Base-by-base conservation (phyloP, 2,888 invertebrate genomes). In the Lithophane leautieri region DNA sequence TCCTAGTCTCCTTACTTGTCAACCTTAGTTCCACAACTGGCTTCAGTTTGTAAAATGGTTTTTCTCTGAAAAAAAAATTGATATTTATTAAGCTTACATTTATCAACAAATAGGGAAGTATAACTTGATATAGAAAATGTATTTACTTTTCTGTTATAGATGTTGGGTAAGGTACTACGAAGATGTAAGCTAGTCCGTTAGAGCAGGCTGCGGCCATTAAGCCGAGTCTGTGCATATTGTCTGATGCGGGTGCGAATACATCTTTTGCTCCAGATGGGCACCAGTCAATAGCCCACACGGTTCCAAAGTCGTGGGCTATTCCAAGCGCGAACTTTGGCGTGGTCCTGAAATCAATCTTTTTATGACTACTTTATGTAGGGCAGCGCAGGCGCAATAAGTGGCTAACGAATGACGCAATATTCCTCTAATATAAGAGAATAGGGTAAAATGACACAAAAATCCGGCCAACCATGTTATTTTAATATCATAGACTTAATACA, bases 251-350 rank as follows among this genome's bases (percentile, higher is more conserved):
- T 9, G 84, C 67, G 11, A 79, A 56, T 0, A 14, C 9, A 75
- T 97, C 97, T 82, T 97, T 97, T 78, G 97, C 97, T 16, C 98
- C 98, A 0, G 98, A 98, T 11, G 98, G 98, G 92, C 98, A 98
- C 98, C 98, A 98, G 86, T 97, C 97, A 94, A 98, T 94, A 44
- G 97, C 96, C 98, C 98, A 98, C 34, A 98, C 94, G 1, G 97
- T 97, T 16, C 98, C 98, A 83, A 94, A 96, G 52, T 97, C 95
- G 87, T 98, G 97, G 2, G 97, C 97, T 78, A 98, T 90, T 7
- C 97, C 97, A 76, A 97, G 96, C 19, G 94, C 96, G 65, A 98
- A 93, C 61, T 90, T 85, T 6, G 95, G 94, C 9, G 70, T 50
- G 34, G 9, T 67, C 42, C 94, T 94, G 86, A 65, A 92, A 91